These are phyloP conservation scores for Volucella inflata DNA, from an alignment of 2,888 invertebrate genomes.

Conservation along the genomic window DNA sequence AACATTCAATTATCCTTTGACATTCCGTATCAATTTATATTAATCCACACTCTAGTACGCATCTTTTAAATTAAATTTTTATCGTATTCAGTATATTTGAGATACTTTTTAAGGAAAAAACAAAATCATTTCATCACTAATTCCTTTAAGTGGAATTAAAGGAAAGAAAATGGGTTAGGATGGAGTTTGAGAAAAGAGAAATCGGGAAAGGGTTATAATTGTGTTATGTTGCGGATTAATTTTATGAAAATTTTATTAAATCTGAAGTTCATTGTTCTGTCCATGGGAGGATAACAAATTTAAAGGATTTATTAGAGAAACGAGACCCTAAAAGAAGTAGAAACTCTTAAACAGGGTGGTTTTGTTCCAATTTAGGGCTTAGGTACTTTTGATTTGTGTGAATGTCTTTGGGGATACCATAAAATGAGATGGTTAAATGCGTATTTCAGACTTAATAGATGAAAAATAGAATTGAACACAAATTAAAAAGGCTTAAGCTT, in stretches of 20 bases:
- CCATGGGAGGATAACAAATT: conserved; percentile 65
- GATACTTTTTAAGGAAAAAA: neutral
- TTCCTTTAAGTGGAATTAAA: conserved; percentile 58
- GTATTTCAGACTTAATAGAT: too few relatives aligned
- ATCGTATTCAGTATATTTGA: conserved; percentile 9
- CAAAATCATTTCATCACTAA: conserved; percentile 16
- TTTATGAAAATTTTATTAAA: conserved; percentile 64
- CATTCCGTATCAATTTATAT: conserved; percentile 66
- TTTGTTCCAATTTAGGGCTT: conserved; percentile 21
- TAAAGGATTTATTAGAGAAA: conserved; percentile 53
- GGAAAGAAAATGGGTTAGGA: neutral
- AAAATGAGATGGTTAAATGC: neutral
- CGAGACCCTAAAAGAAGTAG: conserved; percentile 33
- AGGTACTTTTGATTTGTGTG: conserved; percentile 49
- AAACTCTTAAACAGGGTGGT: conserved; percentile 24
- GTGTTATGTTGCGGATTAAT: conserved; percentile 68
- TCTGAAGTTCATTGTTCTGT: conserved; percentile 50
- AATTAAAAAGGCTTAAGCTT: too few relatives aligned
- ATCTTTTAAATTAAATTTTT: conserved; percentile 25
- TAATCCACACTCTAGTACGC: conserved; percentile 56
- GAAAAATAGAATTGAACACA: too few relatives aligned
- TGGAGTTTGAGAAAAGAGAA: neutral
- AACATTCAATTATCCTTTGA: conserved; percentile 45
- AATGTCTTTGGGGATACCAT: conserved; percentile 1
- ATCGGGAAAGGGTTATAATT: conserved; percentile 61